A percentile compares a stretch with the other conserved stretches of the same genome.
phyloP scores from a whole-genome alignment of 2,888 invertebrate species.

The Heliconius charithonia region DNA sequence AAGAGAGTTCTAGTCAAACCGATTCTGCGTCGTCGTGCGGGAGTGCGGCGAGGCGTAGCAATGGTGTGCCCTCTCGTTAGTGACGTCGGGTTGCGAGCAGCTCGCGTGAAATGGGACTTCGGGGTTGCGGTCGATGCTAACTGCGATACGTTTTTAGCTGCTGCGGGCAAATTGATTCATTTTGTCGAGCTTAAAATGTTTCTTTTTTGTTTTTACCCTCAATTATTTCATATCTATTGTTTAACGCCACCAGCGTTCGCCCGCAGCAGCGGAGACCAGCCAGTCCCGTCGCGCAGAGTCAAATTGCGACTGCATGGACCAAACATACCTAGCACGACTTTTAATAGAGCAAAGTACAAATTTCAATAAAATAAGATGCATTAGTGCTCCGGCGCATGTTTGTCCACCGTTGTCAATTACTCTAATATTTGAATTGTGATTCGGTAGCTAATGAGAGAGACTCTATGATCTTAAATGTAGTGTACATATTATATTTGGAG shows the following conservation, averaged over 20 bases:
- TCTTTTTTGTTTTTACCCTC: conserved; percentile 26
- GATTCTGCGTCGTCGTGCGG: conserved; percentile 40
- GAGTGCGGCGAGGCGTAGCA: conserved; percentile 41
- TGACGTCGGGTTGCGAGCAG: conserved; percentile 64
- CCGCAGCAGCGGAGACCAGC: conserved; percentile 30
- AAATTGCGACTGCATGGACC: conserved; percentile 78
- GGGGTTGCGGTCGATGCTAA: conserved; percentile 52
- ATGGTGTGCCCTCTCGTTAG: conserved; percentile 61
- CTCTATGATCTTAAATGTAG: conserved; percentile 81
- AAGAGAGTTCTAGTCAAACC: conserved; percentile 57
- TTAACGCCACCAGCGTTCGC: neutral
- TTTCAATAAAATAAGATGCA: conserved; percentile 79
- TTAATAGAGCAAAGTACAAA: conserved; percentile 81
- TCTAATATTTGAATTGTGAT: conserved; percentile 83
- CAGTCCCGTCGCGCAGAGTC: conserved; percentile 50
- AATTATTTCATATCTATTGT: conserved; percentile 27
- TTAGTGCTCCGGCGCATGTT: conserved; percentile 80
- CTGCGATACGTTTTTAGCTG: conserved; percentile 4
- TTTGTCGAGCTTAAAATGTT: conserved; percentile 37
- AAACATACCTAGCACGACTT: conserved; percentile 79
- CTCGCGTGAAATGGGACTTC: conserved; percentile 54
- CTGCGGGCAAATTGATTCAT: conserved; percentile 35
- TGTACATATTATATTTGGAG: conserved; percentile 82
- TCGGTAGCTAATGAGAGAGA: conserved; percentile 84
- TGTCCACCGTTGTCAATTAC: conserved; percentile 84